Percentiles rank a stretch among this genome's conserved stretches.
Conservation (phyloP, 2,888 invertebrate species). For the Pecten maximus region DNA sequence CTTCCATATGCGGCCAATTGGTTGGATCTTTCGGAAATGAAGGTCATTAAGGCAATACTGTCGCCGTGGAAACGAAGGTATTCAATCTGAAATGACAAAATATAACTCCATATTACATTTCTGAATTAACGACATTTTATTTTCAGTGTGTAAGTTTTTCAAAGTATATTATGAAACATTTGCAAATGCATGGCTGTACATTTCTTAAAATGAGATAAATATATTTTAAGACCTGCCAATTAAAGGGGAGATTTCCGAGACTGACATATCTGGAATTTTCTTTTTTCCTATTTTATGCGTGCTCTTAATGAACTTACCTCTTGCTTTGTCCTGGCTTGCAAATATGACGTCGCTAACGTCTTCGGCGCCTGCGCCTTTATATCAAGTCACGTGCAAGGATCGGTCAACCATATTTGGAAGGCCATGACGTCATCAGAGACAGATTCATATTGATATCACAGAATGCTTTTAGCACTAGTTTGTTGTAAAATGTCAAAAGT, state of each 20-base stretch:
- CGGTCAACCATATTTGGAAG: neutral
- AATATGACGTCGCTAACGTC: slow-evolving; percentile 13
- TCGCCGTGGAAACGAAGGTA: neutral
- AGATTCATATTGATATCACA: neutral
- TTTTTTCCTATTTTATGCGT: too few relatives aligned
- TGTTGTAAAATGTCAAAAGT: neutral
- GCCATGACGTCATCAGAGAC: neutral
- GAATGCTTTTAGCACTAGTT: slow-evolving; percentile 4
- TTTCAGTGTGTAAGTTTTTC: too few relatives aligned
- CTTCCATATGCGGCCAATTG: neutral
- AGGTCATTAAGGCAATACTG: neutral
- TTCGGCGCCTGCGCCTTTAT: neutral
- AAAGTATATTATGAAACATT: too few relatives aligned
- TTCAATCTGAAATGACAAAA: neutral
- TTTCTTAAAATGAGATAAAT: too few relatives aligned
- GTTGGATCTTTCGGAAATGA: neutral
- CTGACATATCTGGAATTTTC: too few relatives aligned
- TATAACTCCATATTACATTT: neutral
- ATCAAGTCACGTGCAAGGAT: neutral
- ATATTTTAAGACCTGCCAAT: too few relatives aligned
- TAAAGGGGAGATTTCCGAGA: too few relatives aligned
- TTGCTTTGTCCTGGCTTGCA: neutral
- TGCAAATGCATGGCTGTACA: too few relatives aligned
- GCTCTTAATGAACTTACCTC: neutral
- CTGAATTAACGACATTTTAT: neutral